These are phyloP conservation scores for Nothobranchius kuhntae DNA, from an alignment of 2,113 vertebrate species.

Conservation along the genomic window DNA sequence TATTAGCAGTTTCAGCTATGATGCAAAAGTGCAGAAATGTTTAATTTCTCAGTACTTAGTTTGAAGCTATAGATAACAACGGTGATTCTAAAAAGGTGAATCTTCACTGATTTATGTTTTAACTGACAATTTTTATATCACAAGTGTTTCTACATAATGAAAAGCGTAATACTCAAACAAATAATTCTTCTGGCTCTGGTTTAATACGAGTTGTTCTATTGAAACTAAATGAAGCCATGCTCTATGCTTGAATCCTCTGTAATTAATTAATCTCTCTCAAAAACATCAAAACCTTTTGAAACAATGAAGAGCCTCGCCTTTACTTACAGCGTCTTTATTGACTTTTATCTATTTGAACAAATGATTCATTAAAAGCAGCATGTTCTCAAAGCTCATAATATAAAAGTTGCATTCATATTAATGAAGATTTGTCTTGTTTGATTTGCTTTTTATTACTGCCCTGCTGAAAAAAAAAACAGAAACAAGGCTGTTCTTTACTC, in stretches of 20 bases:
- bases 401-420: slow-evolving; percentile 29
- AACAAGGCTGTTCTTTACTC: slow-evolving; percentile 52
- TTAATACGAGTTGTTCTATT: slow-evolving; percentile 5
- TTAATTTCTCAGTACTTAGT: too few species aligned
- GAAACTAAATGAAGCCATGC: neutral
- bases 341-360: slow-evolving; percentile 52
- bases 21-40: too few species aligned
- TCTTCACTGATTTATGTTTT: too few species aligned
- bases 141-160: too few species aligned
- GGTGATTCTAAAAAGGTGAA: too few species aligned
- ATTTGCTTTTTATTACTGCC: slow-evolving; percentile 42
- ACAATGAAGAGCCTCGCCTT: slow-evolving; percentile 10
- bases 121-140: too few species aligned
- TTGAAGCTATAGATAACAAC: too few species aligned
- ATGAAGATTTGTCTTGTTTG: slow-evolving; percentile 27
- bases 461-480: slow-evolving; percentile 24
- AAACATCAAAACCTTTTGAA: slow-evolving; percentile 36
- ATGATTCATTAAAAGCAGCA: slow-evolving; percentile 36
- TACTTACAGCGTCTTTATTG: slow-evolving; percentile 25
- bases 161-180: neutral
- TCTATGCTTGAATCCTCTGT: slow-evolving; percentile 1
- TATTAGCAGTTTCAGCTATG: too few species aligned
- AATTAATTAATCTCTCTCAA: slow-evolving; percentile 8
- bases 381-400: slow-evolving; percentile 35
- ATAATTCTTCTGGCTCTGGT: too few species aligned